A percentile compares a stretch with the other conserved stretches of the same genome.
Conservation (phyloP, 2,888 invertebrate genomes). For the Lasioglossum villosulum region DNA sequence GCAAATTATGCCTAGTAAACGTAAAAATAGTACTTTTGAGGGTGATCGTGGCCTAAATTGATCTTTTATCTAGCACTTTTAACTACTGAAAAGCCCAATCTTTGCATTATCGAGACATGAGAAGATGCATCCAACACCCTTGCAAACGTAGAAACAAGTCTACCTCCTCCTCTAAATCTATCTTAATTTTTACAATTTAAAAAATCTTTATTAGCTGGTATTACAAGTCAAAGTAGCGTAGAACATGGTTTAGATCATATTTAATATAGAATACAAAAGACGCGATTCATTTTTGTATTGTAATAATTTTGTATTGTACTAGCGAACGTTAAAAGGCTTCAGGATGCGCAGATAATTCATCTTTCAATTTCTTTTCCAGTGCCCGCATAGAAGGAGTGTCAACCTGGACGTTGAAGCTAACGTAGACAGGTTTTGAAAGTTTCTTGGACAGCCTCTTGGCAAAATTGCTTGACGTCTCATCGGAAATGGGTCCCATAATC, state of each 20-base stretch:
- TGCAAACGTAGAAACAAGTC: too few relatives aligned
- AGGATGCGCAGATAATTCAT: slow-evolving; percentile 78
- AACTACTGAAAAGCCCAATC: too few relatives aligned
- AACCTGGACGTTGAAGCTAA: slow-evolving; percentile 82
- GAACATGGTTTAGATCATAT: not conserved
- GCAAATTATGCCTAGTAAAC: too few relatives aligned
- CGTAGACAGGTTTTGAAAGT: slow-evolving; percentile 80
- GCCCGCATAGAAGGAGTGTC: slow-evolving; percentile 74
- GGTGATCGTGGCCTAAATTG: too few relatives aligned
- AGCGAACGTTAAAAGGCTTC: slow-evolving; percentile 70
- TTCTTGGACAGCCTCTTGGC: slow-evolving; percentile 82
- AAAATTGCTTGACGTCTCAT: slow-evolving; percentile 78
- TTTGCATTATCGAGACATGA: too few relatives aligned
- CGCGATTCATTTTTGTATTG: not conserved
- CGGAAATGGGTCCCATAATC: slow-evolving; percentile 79
- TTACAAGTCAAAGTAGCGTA: not conserved
- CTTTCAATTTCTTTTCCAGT: slow-evolving; percentile 80
- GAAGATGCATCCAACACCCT: too few relatives aligned
- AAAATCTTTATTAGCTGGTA: not conserved
- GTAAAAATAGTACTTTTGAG: too few relatives aligned
- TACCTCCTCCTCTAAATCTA: too few relatives aligned
- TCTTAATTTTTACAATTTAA: not conserved
- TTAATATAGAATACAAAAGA: slow-evolving; percentile 23
- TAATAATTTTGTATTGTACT: not conserved
- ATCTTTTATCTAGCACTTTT: too few relatives aligned